Evolutionary conservation across 2,797 vertebrate genomes (phyloP).

Genomic region (Buphagus erythrorhynchus): DNA sequence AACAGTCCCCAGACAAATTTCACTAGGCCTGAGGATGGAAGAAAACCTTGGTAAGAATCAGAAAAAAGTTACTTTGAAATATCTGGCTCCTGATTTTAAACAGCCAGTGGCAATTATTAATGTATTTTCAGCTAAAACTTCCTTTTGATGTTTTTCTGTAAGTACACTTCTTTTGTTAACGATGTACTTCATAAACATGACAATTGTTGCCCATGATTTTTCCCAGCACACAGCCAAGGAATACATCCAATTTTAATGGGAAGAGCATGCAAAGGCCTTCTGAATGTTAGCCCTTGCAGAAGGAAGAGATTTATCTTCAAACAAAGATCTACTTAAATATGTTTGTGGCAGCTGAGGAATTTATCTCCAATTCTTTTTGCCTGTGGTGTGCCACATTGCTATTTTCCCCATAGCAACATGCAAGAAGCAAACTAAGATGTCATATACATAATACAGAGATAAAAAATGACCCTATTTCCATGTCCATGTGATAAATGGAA

Average conservation of each 20-base stretch:
- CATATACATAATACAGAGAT: constrained; percentile 80
- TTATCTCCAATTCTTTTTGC: constrained; percentile 75
- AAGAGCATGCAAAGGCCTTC: constrained; percentile 32
- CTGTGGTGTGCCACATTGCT: constrained; percentile 60
- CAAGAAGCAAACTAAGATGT: constrained; percentile 77
- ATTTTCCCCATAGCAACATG: constrained; percentile 70
- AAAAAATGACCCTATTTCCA: constrained; percentile 79
- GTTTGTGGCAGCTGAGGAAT: constrained; percentile 75
- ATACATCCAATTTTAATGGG: constrained; percentile 61
- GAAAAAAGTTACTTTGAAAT: background rate
- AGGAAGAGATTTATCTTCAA: constrained; percentile 73
- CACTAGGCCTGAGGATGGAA: background rate
- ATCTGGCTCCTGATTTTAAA: background rate
- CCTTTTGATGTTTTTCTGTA: constrained; percentile 16
- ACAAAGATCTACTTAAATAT: constrained; percentile 74
- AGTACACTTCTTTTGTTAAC: constrained; percentile 20
- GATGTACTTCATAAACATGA: constrained; percentile 48
- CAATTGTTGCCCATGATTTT: constrained; percentile 58
- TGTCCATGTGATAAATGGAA: constrained; percentile 76
- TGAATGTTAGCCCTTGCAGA: constrained; percentile 68
- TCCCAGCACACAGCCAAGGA: constrained; percentile 29
- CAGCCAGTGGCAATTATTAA: background rate
- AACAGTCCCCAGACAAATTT: background rate
- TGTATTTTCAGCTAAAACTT: background rate
- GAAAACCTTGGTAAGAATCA: background rate